Base-by-base conservation (phyloP, 2,797 vertebrate genomes). In the Clarias fuscus region DNA sequence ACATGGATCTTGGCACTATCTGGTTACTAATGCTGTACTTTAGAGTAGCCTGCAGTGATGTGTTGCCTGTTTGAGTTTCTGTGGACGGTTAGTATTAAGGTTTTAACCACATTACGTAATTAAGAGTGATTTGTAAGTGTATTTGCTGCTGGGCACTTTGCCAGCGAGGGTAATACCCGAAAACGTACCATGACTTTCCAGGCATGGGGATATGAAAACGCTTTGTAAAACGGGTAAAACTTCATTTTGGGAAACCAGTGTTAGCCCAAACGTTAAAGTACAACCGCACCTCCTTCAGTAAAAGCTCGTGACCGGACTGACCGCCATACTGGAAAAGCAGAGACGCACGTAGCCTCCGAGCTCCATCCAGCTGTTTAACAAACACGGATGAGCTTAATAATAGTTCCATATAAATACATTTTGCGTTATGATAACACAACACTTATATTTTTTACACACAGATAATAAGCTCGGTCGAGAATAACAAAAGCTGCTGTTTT, bases 321-420 rank as follows among this genome's bases (percentile, higher is more conserved):
- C 85, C 83, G 61, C 61, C 84, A 85, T 85, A 4, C 4, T 70
- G 58, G 73, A 68, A 68, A 40, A 72, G 87, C 87, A 30, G 80
- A 33, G 7, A 7, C 72, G 87, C 87, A 88, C 87, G 87, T 88
- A 85, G 18, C 40, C 62, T 70, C 59, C 24, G 62, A 68, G 78
- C 61, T 13, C 14, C 30, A 24, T 14, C 11, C 6, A 2, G 58
- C 30, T 30, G 7, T 77, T 20, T 53, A 53, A 58, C 78, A 13
- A 33, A 33, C 18, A 37, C 15, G 7, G 6, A 15, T 1, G 37
- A 81, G 78, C 22, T 43, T 37, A 0, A 37, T 4, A 10, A 33
- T 18, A 37, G 0, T 7, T 20, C 30, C 11, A 4, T 14, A 61
- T 13, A n/a, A 64, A 43, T 20, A 81, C 24, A 27, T 37, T 37